phyloP scores from a whole-genome alignment of 2,888 invertebrate genomes.

The Eilema depressum region DNA sequence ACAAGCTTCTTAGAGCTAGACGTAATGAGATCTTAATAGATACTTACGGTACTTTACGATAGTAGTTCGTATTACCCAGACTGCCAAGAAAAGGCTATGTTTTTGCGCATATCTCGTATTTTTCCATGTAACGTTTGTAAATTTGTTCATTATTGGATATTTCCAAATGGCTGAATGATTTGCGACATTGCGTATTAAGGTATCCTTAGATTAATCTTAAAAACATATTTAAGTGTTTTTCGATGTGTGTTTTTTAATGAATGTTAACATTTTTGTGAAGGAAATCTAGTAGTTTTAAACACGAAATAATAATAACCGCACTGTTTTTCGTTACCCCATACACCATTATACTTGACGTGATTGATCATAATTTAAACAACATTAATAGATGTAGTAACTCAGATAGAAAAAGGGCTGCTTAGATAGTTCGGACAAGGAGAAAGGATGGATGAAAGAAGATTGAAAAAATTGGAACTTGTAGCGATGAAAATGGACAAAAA shows the following conservation, averaged over 20 bases:
- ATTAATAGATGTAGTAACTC: not conserved
- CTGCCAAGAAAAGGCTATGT: not conserved
- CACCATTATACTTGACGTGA: not conserved
- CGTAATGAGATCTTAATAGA: conserved; percentile 9
- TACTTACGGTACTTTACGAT: not conserved
- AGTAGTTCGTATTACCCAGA: not conserved
- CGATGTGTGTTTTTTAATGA: not conserved
- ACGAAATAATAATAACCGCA: too few relatives aligned
- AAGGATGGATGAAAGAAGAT: not conserved
- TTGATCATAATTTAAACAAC: not conserved
- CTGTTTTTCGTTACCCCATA: too few relatives aligned
- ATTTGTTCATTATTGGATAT: not conserved
- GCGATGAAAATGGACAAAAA: not conserved
- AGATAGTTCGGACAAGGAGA: not conserved
- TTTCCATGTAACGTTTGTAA: not conserved
- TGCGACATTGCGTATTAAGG: not conserved
- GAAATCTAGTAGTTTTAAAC: too few relatives aligned
- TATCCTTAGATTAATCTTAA: too few relatives aligned
- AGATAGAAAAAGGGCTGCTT: not conserved
- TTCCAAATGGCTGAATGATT: not conserved
- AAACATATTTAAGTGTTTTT: too few relatives aligned
- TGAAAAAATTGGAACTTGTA: not conserved
- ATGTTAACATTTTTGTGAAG: not conserved
- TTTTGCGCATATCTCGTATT: not conserved
- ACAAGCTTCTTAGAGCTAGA: conserved; percentile 17